Base-by-base conservation (phyloP, 2,888 invertebrate species). In the Ormyrus rosae region DNA sequence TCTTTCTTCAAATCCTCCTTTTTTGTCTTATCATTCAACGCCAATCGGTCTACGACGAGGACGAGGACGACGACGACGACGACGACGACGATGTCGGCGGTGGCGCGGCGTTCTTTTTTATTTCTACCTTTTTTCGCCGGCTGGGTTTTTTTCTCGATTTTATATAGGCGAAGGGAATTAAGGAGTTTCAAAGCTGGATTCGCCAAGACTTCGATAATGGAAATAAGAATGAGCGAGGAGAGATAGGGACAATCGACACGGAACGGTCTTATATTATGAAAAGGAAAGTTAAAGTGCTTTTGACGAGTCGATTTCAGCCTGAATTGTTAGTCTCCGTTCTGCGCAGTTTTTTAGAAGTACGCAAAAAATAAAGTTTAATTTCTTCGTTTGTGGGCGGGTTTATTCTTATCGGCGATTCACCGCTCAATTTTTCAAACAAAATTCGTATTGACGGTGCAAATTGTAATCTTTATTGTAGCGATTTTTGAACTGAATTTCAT, bases 111-210 rank as follows among this genome's bases (percentile, higher is more conserved):
- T 63, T 64, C 8, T 4, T 13, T 63, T 51, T 34, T 13, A 13
- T 13, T 64, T 11, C 7, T 74, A 48, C 11, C 46, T 63, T 8
- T 63, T 63, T 69, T 55, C 4, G 9, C n/a, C 56, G n/a, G 6
- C 69, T 2, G 46, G 11, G 53, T 8, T 45, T n/a, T 45, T 19
- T 46, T n/a, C 46, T 53, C 55, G 8, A 56, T 77, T 60, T 70
- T 77, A 56, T 50, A 70, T 34, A 63, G 55, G 50, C 50, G 56
- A 56, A 56, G 70, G 56, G 50, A 77, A 70, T 77, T 77, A 77
- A 70, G 70, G 63, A 70, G 77, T 77, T 70, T 77, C 46, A 45
- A 70, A 70, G 77, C 63, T 53, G 13, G 70, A 77, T 63, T 76
- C 76, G 61, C 19, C 48, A 50, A 8, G 55, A 53, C 77, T 70